Base-by-base conservation (phyloP, 2,113 vertebrate genomes). In the Pachycephala philippinensis region DNA sequence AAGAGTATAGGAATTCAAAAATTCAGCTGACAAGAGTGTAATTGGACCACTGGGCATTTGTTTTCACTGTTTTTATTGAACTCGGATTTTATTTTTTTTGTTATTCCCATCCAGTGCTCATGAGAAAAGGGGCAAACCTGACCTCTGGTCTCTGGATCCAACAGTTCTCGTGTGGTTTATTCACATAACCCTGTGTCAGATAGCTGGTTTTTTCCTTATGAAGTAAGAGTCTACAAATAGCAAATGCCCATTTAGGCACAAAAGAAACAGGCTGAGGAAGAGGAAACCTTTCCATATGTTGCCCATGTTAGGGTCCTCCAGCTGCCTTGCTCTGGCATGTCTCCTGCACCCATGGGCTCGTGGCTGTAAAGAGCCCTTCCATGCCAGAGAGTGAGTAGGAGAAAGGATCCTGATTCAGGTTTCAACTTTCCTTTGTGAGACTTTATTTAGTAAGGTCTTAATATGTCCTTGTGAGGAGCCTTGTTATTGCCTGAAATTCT, bases 21-120 rank as follows among this genome's bases (percentile, higher is more conserved):
- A 87, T 95, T 86, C 72, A 96, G 88, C 96, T 93, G 93, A 94
- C 72, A 52, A 44, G 61, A 60, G 47, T 45, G 93, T 78, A 96
- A 94, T 54, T 90, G 83, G 76, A 95, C n/a, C 23, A 75, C 52
- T 33, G 33, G 16, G 11, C 2, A 30, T 71, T 52, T 92, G 81
- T 72, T 89, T 65, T n/a, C 13, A 47, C 20, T 78, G 63, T 75
- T 96, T 96, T 95, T 56, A n/a, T 42, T 81, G n/a, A 90, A 78
- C 49, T 45, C 44, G 4, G 21, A 45, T 57, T 50, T 80, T 65
- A 6, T 52, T 50, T 81, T 76, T 76, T 70, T 39, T 71, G 45
- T 64, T 92, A 59, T 89, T 88, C 11, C 11, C 13, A 78, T 56
- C 20, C n/a, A 78, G 15, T 31, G 10, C 28, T 93, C 53, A 72